Base-by-base conservation (phyloP, 2,888 invertebrate species). In the Brachyopa scutellaris region DNA sequence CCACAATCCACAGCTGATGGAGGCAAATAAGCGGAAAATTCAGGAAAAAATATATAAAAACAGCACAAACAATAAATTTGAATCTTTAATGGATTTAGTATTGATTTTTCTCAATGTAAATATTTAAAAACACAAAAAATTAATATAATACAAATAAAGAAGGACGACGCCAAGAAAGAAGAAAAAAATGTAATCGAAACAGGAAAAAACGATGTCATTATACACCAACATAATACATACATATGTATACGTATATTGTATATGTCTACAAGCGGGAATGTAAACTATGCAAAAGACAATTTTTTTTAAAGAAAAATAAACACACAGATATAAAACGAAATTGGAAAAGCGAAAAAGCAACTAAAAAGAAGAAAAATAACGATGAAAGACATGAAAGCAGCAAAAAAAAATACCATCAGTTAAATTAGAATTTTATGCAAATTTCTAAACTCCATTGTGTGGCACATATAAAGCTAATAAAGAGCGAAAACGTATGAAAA, bases 361-460 rank as follows among this genome's bases (percentile, higher is more conserved):
- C 11, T 13, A 31, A 51, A 29, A 38, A 36, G 47, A 51, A 45
- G 17, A 13, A 53, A 45, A 62, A 21, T 31, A 7, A 33, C 40
- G 33, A 61, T 21, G 19, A 59, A 23, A 33, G 62, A n/a, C 33
- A 47, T 33, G 21, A 53, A 55, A 42, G 33, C 9, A 51, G 49
- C 2, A 40, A 51, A 55, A 23, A 29, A 53, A 17, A 21, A 76
- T 66, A 53, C 69, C 76, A 82, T 64, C 70, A 66, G 69, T 66
- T 82, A 82, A 82, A 82, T 70, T 82, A 77, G 82, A 82, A 77
- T 82, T 82, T 77, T 82, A 82, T 82, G 82, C 82, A 82, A 82
- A 82, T 82, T 82, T 62, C 45, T 59, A 38, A 82, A 64, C 59
- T 57, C 38, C 29, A 74, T 74, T 74, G 74, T 66, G 13, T 29